Evolutionary conservation across 2,113 vertebrate species (phyloP), one percentile per base, ranked within the genome.

Genomic region (Corythaeola cristata): DNA sequence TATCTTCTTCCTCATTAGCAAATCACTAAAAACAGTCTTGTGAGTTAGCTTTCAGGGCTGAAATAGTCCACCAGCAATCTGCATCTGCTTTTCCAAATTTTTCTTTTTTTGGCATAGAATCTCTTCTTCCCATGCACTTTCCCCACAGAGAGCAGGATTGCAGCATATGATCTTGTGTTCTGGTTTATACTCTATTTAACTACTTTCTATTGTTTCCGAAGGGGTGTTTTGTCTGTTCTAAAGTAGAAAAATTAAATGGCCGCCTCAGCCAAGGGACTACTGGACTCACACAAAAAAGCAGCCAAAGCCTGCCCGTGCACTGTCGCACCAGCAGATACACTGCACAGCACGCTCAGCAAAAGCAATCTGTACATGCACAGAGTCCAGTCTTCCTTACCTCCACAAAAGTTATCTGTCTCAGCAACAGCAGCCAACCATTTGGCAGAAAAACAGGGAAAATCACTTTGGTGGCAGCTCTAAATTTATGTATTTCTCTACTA

Each of bases 341-440:
- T 35, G 71, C 52, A 28, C 27, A 66, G 71, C 47, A 41, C 6
- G 5, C 27, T 13, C 60, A 28, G 12, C 3, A 41, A 79, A 56
- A 66, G 22, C 39, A 44, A 28, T 2, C 5, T 9, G n/a, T 5
- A 5, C 4, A 6, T 3, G 8, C 3, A 1, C 1, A 0, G 19
- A 41, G 39, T 8, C n/a, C 81, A 89, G 45, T 16, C 55, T 27
- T 64, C 49, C 44, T 37, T 27, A n/a, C 5, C 15, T 53, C n/a
- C 75, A 41, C 28, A 67, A 71, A 69, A 86, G 7, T 12, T 18
- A 64, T 7, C 64, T 47, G 13, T 55, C 52, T 68, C 58, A 56
- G 52, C 24, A 80, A 56, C 44, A 73, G n/a, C 67, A 90, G 53
- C 21, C 62, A 87, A 60, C 8, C 14, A 55, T 33, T 33, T 56